These are phyloP conservation scores for Drosophila mercatorum DNA, from an alignment of 2,888 invertebrate genomes.

Conservation along the genomic window DNA sequence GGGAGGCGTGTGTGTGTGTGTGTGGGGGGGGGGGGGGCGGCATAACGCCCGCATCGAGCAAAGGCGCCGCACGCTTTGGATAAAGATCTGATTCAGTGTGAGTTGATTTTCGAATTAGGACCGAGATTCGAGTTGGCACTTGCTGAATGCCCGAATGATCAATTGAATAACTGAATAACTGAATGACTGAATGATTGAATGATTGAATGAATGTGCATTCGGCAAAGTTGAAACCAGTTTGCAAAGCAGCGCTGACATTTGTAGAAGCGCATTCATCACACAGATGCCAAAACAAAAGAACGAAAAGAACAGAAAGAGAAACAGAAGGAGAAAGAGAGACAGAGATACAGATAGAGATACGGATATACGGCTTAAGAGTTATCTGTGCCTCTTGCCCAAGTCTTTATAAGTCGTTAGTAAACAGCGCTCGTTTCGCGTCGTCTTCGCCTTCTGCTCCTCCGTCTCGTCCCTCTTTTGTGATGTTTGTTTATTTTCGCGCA, in stretches of 20 bases:
- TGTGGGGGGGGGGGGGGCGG: background rate
- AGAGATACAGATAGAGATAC: constrained; percentile 16
- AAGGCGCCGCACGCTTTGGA: constrained; percentile 25
- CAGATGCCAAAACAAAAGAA: constrained; percentile 29
- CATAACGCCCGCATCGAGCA: constrained; percentile 31
- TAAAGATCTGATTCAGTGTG: constrained; percentile 39
- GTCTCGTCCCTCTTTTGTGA: background rate
- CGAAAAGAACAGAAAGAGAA: constrained; percentile 12
- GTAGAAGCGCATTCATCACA: constrained; percentile 35
- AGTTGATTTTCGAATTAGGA: constrained; percentile 55
- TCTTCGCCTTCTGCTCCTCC: background rate
- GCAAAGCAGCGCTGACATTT: constrained; percentile 22
- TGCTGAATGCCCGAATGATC: constrained; percentile 19
- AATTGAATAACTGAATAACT: background rate
- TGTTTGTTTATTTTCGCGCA: constrained; percentile 34
- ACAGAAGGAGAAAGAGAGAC: constrained; percentile 19
- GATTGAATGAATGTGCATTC: constrained; percentile 18
- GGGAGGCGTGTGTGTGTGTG: background rate
- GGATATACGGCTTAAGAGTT: constrained; percentile 7
- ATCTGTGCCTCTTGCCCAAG: constrained; percentile 6
- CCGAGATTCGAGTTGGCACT: constrained; percentile 37
- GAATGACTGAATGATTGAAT: constrained; percentile 15
- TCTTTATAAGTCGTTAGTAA: constrained; percentile 29
- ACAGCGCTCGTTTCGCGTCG: constrained; percentile 24
- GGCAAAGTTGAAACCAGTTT: constrained; percentile 12